phyloP scores from a whole-genome alignment of 2,113 vertebrate species.

The Calcarius ornatus region DNA sequence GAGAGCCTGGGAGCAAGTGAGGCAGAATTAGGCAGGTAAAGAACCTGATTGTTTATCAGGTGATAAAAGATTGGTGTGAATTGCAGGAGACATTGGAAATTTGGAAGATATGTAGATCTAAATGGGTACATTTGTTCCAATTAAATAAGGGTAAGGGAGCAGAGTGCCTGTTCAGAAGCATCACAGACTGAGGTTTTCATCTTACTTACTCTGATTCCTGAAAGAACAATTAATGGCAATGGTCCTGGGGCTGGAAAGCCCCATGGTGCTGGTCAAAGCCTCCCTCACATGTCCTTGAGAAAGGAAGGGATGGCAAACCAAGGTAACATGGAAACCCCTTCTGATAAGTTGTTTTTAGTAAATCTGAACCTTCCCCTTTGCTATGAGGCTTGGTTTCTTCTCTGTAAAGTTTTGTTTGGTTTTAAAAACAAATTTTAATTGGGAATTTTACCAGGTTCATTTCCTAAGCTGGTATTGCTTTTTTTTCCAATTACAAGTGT shows the following conservation, averaged over 20 bases:
- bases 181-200: not conserved
- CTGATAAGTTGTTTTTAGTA: not conserved
- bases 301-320: not conserved
- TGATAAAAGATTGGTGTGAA: conserved; percentile 43
- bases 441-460: not conserved
- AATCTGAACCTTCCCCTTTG: not conserved
- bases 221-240: not conserved
- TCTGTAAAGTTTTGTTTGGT: not conserved
- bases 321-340: not conserved
- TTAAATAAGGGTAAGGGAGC: conserved; percentile 2
- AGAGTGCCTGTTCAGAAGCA: not conserved
- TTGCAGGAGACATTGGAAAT: conserved; percentile 40
- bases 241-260: not conserved
- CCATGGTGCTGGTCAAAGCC: not conserved
- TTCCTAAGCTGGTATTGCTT: not conserved
- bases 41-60: conserved; percentile 45
- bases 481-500: not conserved
- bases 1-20: conserved; percentile 27
- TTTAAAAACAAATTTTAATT: not conserved
- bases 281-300: fast-evolving
- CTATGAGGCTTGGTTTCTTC: not conserved
- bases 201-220: not conserved
- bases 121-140: conserved; percentile 18
- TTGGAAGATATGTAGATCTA: not conserved
- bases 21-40: conserved; percentile 23